Evolutionary conservation across 2,888 invertebrate genomes (phyloP), one percentile per base, ranked within the genome.

Genomic region (Pinctada fucata): DNA sequence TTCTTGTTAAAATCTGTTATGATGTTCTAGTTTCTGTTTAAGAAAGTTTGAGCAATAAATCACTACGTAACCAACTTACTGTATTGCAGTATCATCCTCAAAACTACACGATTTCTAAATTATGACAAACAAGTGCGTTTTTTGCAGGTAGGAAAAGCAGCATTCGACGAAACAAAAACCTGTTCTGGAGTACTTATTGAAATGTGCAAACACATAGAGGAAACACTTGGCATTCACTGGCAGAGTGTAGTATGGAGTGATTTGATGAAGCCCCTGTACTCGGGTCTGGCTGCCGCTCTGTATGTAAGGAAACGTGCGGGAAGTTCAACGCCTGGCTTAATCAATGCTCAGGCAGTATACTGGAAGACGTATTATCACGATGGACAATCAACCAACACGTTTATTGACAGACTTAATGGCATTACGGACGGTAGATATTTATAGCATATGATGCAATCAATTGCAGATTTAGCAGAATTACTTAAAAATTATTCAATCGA

Each of bases 181-280:
- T 79, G 79, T 31, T n/a, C 31, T 6, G 51, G 50, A 3, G 8
- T 52, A 0, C 48, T 50, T 58, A 47, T 51, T 45, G 3, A 51
- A n/a, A 16, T 65, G 52, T 79, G 79, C 48, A 10, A 64, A 8
- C 5, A 6, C 5, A 79, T 79, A 6, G 10, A 64, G 4, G 49
- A 66, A 0, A 66, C 68, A 2, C 69, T 79, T 3, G 10, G 65
- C 47, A 75, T 79, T 8, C 49, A 45, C 6, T 79, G 79, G 79
- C 50, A 52, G 8, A 51, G 16, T 16, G 71, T 66, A 3, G 45
- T 10, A 16, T 79, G 79, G 79, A 31, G 45, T 2, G 79, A 79
- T 45, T 66, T 79, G 13, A 48, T 58, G 10, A 79, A 79, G 50
- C 79, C 79, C 13, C 71, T 79, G 66, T 79, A 79, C 58, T 79